phyloP scores from a whole-genome alignment of 2,113 vertebrate genomes.

The Tretioscincus oriximinensis region DNA sequence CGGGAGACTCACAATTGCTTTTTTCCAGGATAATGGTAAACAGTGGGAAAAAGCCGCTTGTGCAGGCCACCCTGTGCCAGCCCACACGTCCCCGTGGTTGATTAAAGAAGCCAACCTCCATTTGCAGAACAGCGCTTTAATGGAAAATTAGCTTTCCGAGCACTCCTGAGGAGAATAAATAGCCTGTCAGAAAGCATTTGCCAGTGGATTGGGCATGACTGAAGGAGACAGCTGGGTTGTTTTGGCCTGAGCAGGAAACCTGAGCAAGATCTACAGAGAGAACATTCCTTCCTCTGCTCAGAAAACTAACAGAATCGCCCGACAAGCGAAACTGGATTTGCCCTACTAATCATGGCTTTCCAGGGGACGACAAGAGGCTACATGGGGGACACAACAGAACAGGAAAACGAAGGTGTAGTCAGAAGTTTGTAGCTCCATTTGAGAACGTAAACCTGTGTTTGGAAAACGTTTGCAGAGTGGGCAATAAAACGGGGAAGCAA shows the following conservation, averaged over 20 bases:
- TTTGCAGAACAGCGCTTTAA: not conserved
- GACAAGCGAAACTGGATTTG: fast-evolving
- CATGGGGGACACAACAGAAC: no score
- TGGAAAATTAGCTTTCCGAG: not conserved
- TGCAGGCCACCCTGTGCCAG: no score
- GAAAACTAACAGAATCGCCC: not conserved
- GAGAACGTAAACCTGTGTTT: not conserved
- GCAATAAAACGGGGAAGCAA: not conserved
- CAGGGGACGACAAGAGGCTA: no score
- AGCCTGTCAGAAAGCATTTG: not conserved
- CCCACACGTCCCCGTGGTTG: not conserved
- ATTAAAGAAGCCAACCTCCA: not conserved
- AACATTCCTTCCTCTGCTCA: not conserved
- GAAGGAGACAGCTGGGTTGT: conserved; percentile 9
- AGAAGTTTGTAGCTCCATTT: not conserved
- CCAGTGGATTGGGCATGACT: fast-evolving
- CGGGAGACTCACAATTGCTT: no score
- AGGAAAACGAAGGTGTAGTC: not conserved
- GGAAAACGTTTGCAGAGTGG: not conserved
- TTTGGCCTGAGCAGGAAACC: not conserved
- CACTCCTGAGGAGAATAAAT: not conserved
- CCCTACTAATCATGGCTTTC: not conserved
- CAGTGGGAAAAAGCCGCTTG: no score
- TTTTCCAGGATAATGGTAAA: no score
- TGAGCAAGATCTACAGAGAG: not conserved